These are phyloP conservation scores for Drosophila diplacantha DNA, from an alignment of 2,888 invertebrate species.

Conservation along the genomic window DNA sequence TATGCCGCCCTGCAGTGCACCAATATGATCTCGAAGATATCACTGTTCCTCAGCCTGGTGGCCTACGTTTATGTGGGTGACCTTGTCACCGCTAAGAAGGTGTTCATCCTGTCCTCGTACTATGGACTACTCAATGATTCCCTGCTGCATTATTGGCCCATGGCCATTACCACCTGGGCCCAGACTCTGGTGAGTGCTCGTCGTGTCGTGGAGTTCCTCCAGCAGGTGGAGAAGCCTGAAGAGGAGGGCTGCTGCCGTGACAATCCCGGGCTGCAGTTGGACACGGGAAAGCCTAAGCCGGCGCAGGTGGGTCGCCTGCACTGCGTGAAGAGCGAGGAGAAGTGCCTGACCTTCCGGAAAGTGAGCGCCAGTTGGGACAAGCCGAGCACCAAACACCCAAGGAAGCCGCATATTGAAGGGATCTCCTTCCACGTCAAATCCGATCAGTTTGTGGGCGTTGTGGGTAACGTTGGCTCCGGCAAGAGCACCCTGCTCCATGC, in stretches of 20 bases:
- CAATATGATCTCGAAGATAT: constrained; percentile 87
- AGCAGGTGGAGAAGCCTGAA: constrained; percentile 68
- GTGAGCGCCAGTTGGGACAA: constrained; percentile 79
- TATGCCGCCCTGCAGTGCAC: constrained; percentile 84
- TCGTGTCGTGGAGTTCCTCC: constrained; percentile 83
- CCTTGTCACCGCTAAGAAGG: constrained; percentile 84
- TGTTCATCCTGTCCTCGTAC: constrained; percentile 89
- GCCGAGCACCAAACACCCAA: constrained; percentile 41
- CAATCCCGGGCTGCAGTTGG: constrained; percentile 47
- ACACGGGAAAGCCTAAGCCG: constrained; percentile 3
- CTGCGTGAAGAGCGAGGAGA: constrained; percentile 38
- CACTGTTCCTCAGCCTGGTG: constrained; percentile 86
- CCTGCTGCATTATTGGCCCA: constrained; percentile 88
- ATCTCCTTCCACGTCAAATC: constrained; percentile 75
- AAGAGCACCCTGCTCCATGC: constrained; percentile 86
- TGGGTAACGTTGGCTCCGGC: constrained; percentile 86
- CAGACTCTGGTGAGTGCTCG: constrained; percentile 86
- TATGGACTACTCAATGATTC: constrained; percentile 88
- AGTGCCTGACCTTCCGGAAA: constrained; percentile 73
- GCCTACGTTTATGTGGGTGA: constrained; percentile 83
- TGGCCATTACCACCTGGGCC: constrained; percentile 86
- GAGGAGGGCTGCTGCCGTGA: constrained; percentile 38
- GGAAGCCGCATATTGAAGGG: constrained; percentile 55
- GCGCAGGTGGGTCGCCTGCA: constrained; percentile 40
- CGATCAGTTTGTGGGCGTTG: constrained; percentile 78